Base-by-base conservation (phyloP, 2,113 vertebrate species). In the Phoxinus phoxinus region DNA sequence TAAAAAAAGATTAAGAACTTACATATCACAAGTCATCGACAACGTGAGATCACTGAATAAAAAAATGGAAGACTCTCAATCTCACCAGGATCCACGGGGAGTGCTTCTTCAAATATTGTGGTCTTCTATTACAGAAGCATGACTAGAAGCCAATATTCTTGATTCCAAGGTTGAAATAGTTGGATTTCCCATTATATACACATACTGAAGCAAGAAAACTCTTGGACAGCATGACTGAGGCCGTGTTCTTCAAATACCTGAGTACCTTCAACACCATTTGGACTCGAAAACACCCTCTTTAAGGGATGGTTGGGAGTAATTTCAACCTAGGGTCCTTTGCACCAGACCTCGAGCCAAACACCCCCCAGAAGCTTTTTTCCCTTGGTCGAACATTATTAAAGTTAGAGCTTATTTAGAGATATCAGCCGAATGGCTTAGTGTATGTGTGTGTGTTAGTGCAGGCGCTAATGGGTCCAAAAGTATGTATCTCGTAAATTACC, bases 51-150 rank as follows among this genome's bases (percentile, higher is more conserved):
- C 37, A 25, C 23, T 46, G 41, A 3, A 73, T 25, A 44, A 73
- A 25, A 19, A 41, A 73, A 46, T 19, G 23, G 32, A 79, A 59
- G 75, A 25, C 53, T 78, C 30, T 78, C 30, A 35, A 77, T 77
- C 65, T 69, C 65, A 23, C 35, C 11, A 8, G 41, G 41, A 73
- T 44, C 41, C 23, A 73, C 8, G 12, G 5, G 71, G 23, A 48
- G 11, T 27, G 72, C 12, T n/a, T n/a, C n/a, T n/a, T n/a, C n/a
- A 48, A 48, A 74, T 6, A 74, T 27, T 6, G 6, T 74, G n/a
- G n/a, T 74, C 25, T 73, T 48, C 41, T 25, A 2, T 74, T 13
- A 25, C n/a, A 74, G 12, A 27, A 27, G 44, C 12, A 25, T 25
- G 23, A 27, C 37, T 27, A 46, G 72, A 12, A 74, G 13, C 11